Percentiles rank a stretch among this genome's conserved stretches.
Evolutionary conservation across 2,888 invertebrate genomes (phyloP).

Genomic region (Zeuzera pyrina): DNA sequence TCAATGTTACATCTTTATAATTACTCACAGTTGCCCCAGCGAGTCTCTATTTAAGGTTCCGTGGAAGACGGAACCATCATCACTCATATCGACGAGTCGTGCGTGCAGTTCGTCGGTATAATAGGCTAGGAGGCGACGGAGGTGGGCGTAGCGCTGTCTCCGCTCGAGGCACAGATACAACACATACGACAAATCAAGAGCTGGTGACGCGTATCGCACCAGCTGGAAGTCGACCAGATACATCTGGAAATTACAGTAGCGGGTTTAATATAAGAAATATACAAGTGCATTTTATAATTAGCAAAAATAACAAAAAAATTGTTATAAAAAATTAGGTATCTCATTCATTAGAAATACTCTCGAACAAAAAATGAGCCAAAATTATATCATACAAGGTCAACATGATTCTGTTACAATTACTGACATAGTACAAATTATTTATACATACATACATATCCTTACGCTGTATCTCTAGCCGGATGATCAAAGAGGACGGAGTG

Average conservation of each 20-base stretch:
- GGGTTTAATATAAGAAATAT: background rate
- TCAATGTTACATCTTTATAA: too few relatives aligned
- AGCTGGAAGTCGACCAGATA: constrained; percentile 81
- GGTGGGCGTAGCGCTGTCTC: constrained; percentile 72
- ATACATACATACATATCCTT: too few relatives aligned
- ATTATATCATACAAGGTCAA: too few relatives aligned
- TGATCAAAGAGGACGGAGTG: too few relatives aligned
- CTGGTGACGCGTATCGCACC: constrained; percentile 79
- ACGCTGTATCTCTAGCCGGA: too few relatives aligned
- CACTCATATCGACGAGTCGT: constrained; percentile 69
- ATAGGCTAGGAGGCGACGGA: constrained; percentile 70
- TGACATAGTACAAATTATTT: too few relatives aligned
- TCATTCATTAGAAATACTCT: too few relatives aligned
- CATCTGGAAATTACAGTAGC: constrained; percentile 53
- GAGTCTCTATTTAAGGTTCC: constrained; percentile 59
- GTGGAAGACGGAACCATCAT: constrained; percentile 44
- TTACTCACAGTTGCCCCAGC: constrained; percentile 71
- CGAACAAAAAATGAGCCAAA: too few relatives aligned
- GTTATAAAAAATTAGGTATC: too few relatives aligned
- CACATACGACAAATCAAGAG: constrained; percentile 77
- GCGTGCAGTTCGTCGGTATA: constrained; percentile 75
- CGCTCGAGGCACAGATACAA: constrained; percentile 78
- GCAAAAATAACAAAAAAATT: too few relatives aligned
- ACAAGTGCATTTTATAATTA: too few relatives aligned
- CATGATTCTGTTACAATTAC: too few relatives aligned